Evolutionary conservation across 2,888 invertebrate genomes (phyloP).

Genomic region (Calameuta filiformis): DNA sequence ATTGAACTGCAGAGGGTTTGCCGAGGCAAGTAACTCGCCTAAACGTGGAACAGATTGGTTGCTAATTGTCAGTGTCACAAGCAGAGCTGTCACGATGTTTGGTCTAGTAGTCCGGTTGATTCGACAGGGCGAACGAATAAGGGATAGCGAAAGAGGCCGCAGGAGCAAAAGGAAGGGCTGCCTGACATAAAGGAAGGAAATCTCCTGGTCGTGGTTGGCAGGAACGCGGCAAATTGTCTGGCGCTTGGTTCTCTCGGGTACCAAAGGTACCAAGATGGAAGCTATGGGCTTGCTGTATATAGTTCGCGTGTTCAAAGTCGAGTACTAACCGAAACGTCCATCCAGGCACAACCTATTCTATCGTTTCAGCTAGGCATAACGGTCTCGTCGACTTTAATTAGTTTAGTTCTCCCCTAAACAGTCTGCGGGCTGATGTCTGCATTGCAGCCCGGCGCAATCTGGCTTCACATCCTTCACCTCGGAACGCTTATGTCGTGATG

Average conservation of each 20-base stretch:
- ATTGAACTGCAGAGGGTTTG: too few species aligned
- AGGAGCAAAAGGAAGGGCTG: too few species aligned
- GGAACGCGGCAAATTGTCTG: neutral
- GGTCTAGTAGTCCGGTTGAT: too few species aligned
- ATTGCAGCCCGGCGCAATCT: neutral
- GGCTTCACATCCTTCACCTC: neutral
- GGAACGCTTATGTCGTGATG: neutral
- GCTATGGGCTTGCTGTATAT: neutral
- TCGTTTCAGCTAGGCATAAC: slow-evolving; percentile 4
- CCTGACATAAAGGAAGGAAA: too few species aligned
- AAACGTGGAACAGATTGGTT: too few species aligned
- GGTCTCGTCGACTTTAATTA: slow-evolving; percentile 2
- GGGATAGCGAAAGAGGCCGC: too few species aligned
- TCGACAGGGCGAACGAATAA: too few species aligned
- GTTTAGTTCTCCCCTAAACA: slow-evolving; percentile 7
- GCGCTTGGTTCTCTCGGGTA: too few species aligned
- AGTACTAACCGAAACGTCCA: slow-evolving; percentile 1
- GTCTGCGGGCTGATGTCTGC: slow-evolving; percentile 5
- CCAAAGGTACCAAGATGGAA: neutral
- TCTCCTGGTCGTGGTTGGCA: neutral
- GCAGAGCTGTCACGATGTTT: too few species aligned
- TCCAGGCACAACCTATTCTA: neutral
- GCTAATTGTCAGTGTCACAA: too few species aligned
- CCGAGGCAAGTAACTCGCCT: too few species aligned
- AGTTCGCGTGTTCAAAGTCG: slow-evolving; percentile 4